These are phyloP conservation scores for Stictocephala bisonia DNA, from an alignment of 2,888 invertebrate species.

Conservation along the genomic window DNA sequence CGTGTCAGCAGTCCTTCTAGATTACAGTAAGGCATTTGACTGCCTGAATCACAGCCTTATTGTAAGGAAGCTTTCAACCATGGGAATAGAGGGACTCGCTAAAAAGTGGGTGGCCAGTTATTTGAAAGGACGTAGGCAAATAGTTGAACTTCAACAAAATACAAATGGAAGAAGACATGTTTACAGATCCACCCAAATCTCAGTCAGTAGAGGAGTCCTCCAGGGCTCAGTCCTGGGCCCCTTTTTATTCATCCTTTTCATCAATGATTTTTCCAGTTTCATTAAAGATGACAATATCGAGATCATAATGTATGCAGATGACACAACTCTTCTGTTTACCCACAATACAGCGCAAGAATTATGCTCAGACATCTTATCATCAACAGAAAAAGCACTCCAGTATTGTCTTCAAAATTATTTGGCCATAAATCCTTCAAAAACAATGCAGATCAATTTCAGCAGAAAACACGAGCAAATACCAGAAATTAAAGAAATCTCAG, in stretches of 20 bases:
- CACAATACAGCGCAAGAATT: background rate
- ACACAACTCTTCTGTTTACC: background rate
- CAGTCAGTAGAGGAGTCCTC: background rate
- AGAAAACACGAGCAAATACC: slow-evolving; percentile 12
- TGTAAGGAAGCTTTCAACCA: background rate
- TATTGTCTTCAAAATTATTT: slow-evolving; percentile 10
- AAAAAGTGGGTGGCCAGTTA: background rate
- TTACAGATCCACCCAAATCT: background rate
- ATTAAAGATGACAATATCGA: background rate
- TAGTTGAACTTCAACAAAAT: background rate
- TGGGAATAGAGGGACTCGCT: background rate
- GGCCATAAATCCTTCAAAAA: background rate
- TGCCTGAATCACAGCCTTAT: background rate
- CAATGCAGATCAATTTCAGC: slow-evolving; percentile 1
- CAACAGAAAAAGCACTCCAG: background rate
- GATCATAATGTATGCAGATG: background rate
- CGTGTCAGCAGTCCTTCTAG: too few relatives aligned
- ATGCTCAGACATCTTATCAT: background rate
- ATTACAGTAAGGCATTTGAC: background rate
- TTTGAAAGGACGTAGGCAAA: background rate
- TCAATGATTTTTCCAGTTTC: background rate
- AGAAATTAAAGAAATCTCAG: background rate
- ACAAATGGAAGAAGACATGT: background rate
- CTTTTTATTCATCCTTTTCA: background rate
- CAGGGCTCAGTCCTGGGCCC: background rate